Evolutionary conservation across 2,888 invertebrate genomes (phyloP).

Genomic region (Graphium colonna): DNA sequence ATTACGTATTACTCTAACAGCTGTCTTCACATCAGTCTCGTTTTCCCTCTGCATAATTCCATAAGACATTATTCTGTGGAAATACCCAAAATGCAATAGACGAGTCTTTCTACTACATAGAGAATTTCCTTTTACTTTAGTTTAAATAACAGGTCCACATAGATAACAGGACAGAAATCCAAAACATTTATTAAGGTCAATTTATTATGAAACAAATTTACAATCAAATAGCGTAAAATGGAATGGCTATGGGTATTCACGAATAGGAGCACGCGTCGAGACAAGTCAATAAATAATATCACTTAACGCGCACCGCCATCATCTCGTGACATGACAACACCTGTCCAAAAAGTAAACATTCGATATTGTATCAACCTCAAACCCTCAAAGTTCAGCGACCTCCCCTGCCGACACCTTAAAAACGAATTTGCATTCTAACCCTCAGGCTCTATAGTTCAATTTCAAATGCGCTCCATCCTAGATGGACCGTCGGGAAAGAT

Average conservation of each 20-base stretch:
- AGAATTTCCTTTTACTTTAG: too few relatives aligned
- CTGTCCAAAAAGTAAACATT: slow-evolving; percentile 40
- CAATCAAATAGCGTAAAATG: neutral
- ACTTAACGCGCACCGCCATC: slow-evolving; percentile 10
- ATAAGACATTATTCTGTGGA: too few relatives aligned
- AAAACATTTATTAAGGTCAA: too few relatives aligned
- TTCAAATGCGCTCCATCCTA: slow-evolving; percentile 18
- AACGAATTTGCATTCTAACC: slow-evolving; percentile 23
- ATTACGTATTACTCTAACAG: too few relatives aligned
- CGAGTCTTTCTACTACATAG: too few relatives aligned
- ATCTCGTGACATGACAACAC: slow-evolving; percentile 28
- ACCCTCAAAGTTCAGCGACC: slow-evolving; percentile 33
- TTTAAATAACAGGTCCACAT: too few relatives aligned
- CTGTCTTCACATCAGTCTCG: too few relatives aligned
- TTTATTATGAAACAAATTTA: too few relatives aligned
- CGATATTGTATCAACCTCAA: slow-evolving; percentile 30
- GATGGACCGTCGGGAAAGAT: neutral
- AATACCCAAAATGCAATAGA: too few relatives aligned
- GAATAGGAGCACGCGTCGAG: neutral
- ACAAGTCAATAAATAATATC: slow-evolving; percentile 19
- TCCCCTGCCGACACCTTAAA: slow-evolving; percentile 13
- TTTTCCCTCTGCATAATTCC: too few relatives aligned
- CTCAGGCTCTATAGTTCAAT: slow-evolving; percentile 9
- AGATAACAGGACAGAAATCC: too few relatives aligned
- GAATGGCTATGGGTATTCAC: neutral